phyloP scores from a whole-genome alignment of 1,140 invertebrate genomes.

The Drosophila nikananu region DNA sequence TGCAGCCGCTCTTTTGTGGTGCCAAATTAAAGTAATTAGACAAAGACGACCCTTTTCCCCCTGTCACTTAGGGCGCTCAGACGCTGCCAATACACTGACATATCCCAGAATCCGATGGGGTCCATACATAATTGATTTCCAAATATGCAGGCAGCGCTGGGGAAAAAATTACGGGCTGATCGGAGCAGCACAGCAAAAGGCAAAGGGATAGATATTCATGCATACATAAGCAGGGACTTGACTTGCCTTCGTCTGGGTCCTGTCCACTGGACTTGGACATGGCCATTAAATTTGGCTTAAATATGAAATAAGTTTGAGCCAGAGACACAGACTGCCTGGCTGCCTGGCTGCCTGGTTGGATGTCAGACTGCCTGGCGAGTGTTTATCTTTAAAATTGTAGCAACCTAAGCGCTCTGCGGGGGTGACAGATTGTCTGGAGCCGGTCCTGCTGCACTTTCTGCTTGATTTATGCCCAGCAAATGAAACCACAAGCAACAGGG shows the following conservation, averaged over 20 bases:
- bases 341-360: constrained; percentile 2
- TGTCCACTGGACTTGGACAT: constrained; percentile 33
- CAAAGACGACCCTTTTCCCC: constrained; percentile 21
- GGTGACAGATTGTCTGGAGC: constrained; percentile 28
- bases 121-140: constrained; percentile 55
- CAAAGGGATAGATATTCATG: constrained; percentile 54
- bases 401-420: constrained; percentile 33
- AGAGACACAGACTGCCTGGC: constrained; percentile 11
- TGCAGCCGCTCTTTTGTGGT: constrained; percentile 8
- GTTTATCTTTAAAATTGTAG: constrained; percentile 72
- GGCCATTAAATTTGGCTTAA: constrained; percentile 69
- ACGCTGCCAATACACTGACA: constrained; percentile 28
- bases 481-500: constrained; percentile 56
- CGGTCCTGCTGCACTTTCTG: constrained; percentile 49
- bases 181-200: constrained; percentile 32
- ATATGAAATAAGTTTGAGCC: constrained; percentile 54
- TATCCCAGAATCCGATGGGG: constrained; percentile 46
- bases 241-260: constrained; percentile 25
- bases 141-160: constrained; percentile 31
- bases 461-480: constrained; percentile 72
- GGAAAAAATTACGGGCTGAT: background rate
- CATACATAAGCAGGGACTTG: constrained; percentile 62
- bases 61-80: constrained; percentile 30
- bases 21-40: constrained; percentile 58
- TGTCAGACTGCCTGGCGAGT: constrained; percentile 31